Percentiles rank a stretch among this genome's conserved stretches.
Evolutionary conservation across 1,140 invertebrate species (phyloP).

Genomic region (Brachionus rotundiformis): DNA sequence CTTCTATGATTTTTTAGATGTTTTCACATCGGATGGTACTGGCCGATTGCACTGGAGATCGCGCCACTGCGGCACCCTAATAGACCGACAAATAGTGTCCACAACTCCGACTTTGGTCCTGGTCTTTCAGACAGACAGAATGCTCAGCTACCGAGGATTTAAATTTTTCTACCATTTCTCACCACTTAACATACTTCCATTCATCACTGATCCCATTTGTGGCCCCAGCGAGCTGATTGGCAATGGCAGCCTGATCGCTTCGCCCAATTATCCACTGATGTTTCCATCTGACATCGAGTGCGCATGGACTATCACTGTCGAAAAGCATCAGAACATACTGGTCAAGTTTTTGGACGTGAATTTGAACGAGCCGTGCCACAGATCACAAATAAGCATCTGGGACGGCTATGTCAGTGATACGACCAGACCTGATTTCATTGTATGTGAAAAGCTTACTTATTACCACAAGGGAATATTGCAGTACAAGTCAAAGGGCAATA

Average conservation of each 20-base stretch:
- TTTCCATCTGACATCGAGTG: conserved; percentile 39
- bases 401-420: conserved; percentile 40
- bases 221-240: conserved; percentile 46
- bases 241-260: conserved; percentile 30
- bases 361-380: conserved; percentile 25
- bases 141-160: conserved; percentile 38
- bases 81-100: conserved; percentile 40
- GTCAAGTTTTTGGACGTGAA: conserved; percentile 47
- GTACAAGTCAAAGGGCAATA: conserved; percentile 36
- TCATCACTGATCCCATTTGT: conserved; percentile 29
- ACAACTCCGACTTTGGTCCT: conserved; percentile 26
- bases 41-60: conserved; percentile 35
- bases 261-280: conserved; percentile 44
- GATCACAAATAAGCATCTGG: conserved; percentile 21
- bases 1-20: conserved; percentile 50
- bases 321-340: conserved; percentile 29
- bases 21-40: conserved; percentile 32
- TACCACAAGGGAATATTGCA: conserved; percentile 36
- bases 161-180: conserved; percentile 48
- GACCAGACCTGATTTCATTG: conserved; percentile 27
- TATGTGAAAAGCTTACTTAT: conserved; percentile 48
- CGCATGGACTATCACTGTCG: conserved; percentile 46
- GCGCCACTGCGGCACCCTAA: conserved; percentile 26
- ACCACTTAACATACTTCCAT: conserved; percentile 32
- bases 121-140: conserved; percentile 49